phyloP scores from a whole-genome alignment of 2,797 vertebrate genomes.

The Rhinichthys osculus region DNA sequence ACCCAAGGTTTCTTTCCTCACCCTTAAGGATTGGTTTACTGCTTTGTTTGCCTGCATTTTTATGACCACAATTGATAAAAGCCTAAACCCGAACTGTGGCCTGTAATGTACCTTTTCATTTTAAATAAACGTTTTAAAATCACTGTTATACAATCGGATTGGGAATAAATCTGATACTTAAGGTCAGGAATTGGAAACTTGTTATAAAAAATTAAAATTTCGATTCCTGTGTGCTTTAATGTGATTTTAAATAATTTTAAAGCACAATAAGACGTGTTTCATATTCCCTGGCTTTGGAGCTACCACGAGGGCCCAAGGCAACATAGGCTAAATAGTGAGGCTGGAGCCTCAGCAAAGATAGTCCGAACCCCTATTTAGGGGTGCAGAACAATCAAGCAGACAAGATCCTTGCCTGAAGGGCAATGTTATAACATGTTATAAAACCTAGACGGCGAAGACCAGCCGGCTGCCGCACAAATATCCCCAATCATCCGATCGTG shows the following conservation, averaged over 20 bases:
- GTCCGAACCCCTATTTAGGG: too few species aligned
- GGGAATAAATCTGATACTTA: neutral
- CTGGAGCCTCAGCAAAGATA: too few species aligned
- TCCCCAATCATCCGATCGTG: too few species aligned
- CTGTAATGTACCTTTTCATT: neutral
- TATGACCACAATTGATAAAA: neutral
- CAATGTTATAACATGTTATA: too few species aligned
- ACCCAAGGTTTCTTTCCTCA: neutral
- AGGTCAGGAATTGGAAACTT: neutral
- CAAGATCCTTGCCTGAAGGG: too few species aligned
- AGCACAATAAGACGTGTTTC: too few species aligned
- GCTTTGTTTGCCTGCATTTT: neutral
- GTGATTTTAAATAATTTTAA: neutral
- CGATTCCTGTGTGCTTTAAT: neutral
- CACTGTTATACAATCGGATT: neutral
- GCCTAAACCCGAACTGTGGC: neutral
- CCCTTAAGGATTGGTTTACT: conserved; percentile 14
- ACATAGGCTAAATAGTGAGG: too few species aligned
- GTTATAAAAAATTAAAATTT: accelerated
- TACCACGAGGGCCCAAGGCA: too few species aligned
- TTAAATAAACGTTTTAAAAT: neutral
- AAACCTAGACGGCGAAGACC: too few species aligned
- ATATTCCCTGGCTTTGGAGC: too few species aligned
- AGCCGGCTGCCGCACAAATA: too few species aligned
- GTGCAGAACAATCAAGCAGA: too few species aligned